These are phyloP conservation scores for Hydriomena furcata DNA, from an alignment of 2,888 invertebrate genomes.

Conservation along the genomic window DNA sequence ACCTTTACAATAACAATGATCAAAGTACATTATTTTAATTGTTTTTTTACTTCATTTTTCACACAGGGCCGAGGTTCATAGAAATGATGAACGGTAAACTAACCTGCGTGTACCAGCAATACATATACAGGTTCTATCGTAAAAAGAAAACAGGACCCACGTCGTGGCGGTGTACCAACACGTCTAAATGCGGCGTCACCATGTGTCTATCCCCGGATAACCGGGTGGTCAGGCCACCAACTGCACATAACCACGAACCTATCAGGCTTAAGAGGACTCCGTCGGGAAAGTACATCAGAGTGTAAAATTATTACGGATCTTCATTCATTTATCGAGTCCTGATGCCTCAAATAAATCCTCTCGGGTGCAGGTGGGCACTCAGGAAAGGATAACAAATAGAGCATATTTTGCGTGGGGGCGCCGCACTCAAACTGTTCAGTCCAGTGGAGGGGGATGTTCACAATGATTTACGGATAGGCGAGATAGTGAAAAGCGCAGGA, in stretches of 20 bases:
- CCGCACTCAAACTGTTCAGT: too few species aligned
- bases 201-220: neutral
- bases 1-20: too few species aligned
- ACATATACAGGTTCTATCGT: neutral
- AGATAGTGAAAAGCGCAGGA: too few species aligned
- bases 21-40: too few species aligned
- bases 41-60: too few species aligned
- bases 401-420: too few species aligned
- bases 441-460: too few species aligned
- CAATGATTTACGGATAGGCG: too few species aligned
- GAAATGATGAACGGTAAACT: conserved; percentile 5
- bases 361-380: too few species aligned
- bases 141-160: neutral
- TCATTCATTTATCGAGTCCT: too few species aligned
- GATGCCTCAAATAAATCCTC: too few species aligned
- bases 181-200: neutral
- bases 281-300: neutral
- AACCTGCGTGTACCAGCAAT: neutral
- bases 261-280: neutral
- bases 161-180: conserved; percentile 4
- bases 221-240: neutral
- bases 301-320: neutral
- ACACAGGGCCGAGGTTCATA: neutral
- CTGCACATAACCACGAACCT: neutral
- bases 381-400: too few species aligned